Percentiles rank a stretch among this genome's conserved stretches.
Conservation (phyloP, 2,113 vertebrate genomes). For the Forbesichthys agassizii region DNA sequence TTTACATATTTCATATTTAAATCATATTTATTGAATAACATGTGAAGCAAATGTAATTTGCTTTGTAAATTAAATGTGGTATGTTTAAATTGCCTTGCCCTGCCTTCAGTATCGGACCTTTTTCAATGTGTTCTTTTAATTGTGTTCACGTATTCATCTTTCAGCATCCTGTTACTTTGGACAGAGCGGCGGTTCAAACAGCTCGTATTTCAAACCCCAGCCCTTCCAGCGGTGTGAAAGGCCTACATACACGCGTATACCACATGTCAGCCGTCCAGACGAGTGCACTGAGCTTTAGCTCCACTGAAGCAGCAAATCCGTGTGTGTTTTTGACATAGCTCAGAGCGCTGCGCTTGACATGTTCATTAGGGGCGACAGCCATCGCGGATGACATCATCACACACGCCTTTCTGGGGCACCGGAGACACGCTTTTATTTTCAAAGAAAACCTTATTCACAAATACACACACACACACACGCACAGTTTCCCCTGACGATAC, state of each 20-base stretch:
- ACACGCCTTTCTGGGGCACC: conserved; percentile 48
- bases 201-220: conserved; percentile 22
- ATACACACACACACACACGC: neutral
- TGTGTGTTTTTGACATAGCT: conserved; percentile 52
- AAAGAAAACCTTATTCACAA: neutral
- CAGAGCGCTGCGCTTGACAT: neutral
- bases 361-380: conserved; percentile 38
- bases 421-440: conserved; percentile 34
- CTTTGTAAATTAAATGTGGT: no score
- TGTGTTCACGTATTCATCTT: conserved; percentile 35
- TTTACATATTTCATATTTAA: no score
- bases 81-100: no score
- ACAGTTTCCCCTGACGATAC: neutral
- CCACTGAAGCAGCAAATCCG: conserved; percentile 14
- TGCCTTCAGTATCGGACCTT: no score
- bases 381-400: conserved; percentile 44
- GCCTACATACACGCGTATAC: conserved; percentile 7
- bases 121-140: neutral
- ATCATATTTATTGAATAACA: no score
- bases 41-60: no score
- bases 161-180: conserved; percentile 18
- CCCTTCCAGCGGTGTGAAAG: conserved; percentile 30
- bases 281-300: conserved; percentile 45
- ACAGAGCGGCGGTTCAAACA: conserved; percentile 48
- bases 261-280: conserved; percentile 52